Conservation (phyloP, 1,140 invertebrate species). For the Papilio polytes region DNA sequence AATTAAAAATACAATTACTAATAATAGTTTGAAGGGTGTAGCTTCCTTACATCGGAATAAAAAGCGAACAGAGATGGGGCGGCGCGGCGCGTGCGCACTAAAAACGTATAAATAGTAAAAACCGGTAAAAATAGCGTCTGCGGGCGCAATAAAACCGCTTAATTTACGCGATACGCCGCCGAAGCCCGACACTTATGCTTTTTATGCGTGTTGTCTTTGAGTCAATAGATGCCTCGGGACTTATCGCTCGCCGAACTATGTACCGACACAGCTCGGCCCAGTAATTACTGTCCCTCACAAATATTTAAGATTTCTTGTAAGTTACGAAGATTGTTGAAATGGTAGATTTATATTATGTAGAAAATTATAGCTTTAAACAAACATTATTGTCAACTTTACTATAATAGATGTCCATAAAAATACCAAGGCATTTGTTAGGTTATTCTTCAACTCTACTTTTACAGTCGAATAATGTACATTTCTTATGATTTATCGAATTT, state of each 20-base stretch:
- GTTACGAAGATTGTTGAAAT: neutral
- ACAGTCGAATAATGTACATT: neutral
- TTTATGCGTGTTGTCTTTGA: constrained; percentile 81
- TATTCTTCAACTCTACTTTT: neutral
- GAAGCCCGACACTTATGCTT: constrained; percentile 74
- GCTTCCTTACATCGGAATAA: constrained; percentile 66
- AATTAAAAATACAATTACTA: constrained; percentile 53
- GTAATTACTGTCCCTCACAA: constrained; percentile 15
- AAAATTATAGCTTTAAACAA: neutral
- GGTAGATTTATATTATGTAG: neutral
- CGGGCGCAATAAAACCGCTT: constrained; percentile 77
- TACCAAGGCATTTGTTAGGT: neutral
- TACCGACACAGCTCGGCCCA: constrained; percentile 41
- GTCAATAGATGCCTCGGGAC: constrained; percentile 69
- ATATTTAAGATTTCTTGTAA: constrained; percentile 15
- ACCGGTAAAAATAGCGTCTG: constrained; percentile 75
- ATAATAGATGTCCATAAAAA: too few relatives aligned
- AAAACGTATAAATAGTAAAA: constrained; percentile 79
- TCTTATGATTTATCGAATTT: neutral
- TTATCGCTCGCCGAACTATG: constrained; percentile 51
- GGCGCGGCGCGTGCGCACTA: constrained; percentile 70
- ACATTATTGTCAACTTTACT: too few relatives aligned
- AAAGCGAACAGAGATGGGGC: constrained; percentile 60
- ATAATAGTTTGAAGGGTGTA: constrained; percentile 58
- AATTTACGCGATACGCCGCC: constrained; percentile 77